phyloP scores from a whole-genome alignment of 1,140 invertebrate species.

The Cotesia chilonis region DNA sequence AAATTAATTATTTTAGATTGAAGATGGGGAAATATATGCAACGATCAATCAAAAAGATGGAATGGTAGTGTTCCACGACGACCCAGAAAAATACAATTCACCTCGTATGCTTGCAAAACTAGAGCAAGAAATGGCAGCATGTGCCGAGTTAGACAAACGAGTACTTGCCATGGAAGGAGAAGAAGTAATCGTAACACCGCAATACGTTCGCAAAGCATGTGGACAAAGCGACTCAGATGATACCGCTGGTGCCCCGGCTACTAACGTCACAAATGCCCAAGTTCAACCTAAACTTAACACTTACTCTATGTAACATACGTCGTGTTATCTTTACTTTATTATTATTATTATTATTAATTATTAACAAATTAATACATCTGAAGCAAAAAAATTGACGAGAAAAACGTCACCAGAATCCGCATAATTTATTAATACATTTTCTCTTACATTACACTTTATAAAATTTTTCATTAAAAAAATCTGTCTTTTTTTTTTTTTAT shows the following conservation, averaged over 20 bases:
- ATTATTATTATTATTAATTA: neutral
- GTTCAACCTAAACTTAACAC: constrained; percentile 61
- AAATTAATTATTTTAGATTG: constrained; percentile 74
- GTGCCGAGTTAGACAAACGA: constrained; percentile 86
- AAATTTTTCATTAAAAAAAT: neutral
- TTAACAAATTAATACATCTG: neutral
- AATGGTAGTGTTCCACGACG: constrained; percentile 96
- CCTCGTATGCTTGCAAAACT: constrained; percentile 85
- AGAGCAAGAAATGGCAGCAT: constrained; percentile 87
- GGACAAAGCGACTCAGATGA: constrained; percentile 72
- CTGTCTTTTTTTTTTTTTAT: neutral
- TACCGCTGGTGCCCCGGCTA: constrained; percentile 66
- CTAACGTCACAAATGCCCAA: constrained; percentile 64
- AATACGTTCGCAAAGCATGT: constrained; percentile 80
- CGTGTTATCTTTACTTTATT: constrained; percentile 50
- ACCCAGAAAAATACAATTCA: constrained; percentile 94
- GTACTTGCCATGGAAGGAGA: constrained; percentile 93
- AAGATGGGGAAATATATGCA: constrained; percentile 96
- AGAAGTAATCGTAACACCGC: constrained; percentile 90
- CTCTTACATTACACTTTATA: neutral
- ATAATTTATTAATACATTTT: neutral
- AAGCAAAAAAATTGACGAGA: neutral
- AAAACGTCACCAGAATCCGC: neutral
- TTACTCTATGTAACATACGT: constrained; percentile 63
- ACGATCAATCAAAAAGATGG: constrained; percentile 98